These are phyloP conservation scores for Hydractinia symbiolongicarpus DNA, from an alignment of 30 jellyfish, hydroid and myxozoan species.

Conservation along the genomic window DNA sequence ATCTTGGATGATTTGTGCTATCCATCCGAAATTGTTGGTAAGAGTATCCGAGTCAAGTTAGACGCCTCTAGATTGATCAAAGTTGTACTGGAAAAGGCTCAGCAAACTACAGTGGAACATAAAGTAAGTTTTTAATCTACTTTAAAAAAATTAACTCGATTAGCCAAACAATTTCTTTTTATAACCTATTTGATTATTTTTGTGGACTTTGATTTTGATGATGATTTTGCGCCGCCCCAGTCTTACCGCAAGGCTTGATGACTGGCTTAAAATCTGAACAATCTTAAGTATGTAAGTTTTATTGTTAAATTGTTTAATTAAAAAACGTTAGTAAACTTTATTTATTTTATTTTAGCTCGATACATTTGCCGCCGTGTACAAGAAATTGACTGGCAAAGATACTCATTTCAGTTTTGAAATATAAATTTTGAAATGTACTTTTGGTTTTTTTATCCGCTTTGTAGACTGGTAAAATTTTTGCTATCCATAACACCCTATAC, in stretches of 20 bases:
- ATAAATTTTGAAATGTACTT: not conserved
- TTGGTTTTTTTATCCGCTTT: not conserved
- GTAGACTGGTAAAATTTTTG: too few species aligned
- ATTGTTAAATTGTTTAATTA: too few species aligned
- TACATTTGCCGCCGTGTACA: conserved; percentile 93
- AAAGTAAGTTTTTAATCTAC: conserved; percentile 36
- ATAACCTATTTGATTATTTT: too few species aligned
- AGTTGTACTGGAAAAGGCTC: conserved; percentile 79
- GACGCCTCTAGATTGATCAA: conserved; percentile 84
- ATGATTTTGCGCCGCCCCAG: too few species aligned
- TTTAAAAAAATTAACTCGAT: too few species aligned
- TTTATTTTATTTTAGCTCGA: conserved; percentile 53
- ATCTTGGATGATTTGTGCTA: conserved; percentile 79
- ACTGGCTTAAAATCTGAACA: too few species aligned
- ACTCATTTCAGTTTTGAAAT: conserved; percentile 34
- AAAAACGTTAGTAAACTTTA: not conserved
- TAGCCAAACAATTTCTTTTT: too few species aligned
- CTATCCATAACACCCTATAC: too few species aligned
- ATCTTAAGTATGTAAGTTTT: too few species aligned
- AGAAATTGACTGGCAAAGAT: conserved; percentile 95
- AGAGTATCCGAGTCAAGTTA: conserved; percentile 73
- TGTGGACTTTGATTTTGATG: too few species aligned
- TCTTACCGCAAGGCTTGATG: too few species aligned
- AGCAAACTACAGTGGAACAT: conserved; percentile 86
- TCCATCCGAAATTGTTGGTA: conserved; percentile 96